Evolutionary conservation across 2,888 invertebrate genomes (phyloP).

Genomic region (Thymelicus sylvestris): DNA sequence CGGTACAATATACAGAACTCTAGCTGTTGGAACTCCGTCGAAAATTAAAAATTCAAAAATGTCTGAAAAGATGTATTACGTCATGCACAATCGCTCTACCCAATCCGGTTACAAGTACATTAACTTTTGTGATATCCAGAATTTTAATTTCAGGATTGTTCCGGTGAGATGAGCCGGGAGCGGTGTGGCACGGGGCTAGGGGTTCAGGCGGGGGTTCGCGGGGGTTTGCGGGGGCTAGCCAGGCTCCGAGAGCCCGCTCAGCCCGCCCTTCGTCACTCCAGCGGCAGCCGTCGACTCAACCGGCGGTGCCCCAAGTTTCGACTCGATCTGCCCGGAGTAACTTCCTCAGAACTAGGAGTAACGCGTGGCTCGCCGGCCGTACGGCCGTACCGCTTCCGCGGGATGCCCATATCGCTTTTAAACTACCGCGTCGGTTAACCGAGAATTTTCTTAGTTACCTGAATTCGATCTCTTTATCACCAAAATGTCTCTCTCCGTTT

Average conservation of each 20-base stretch:
- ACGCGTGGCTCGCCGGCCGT: slow-evolving; percentile 19
- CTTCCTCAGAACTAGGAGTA: slow-evolving; percentile 34
- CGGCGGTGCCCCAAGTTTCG: slow-evolving; percentile 17
- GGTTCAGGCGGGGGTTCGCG: slow-evolving; percentile 16
- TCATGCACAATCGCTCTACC: not conserved
- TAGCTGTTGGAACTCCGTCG: no score
- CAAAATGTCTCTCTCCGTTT: slow-evolving; percentile 88
- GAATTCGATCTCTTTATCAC: not conserved
- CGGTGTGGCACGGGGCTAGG: slow-evolving; percentile 1
- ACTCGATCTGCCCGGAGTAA: slow-evolving; percentile 26
- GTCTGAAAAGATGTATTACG: not conserved
- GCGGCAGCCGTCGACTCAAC: slow-evolving; percentile 30
- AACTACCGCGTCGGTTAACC: not conserved
- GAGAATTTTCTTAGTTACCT: not conserved
- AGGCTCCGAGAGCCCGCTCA: slow-evolving; percentile 42
- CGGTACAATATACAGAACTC: no score
- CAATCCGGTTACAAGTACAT: not conserved
- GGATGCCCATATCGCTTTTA: slow-evolving; percentile 13
- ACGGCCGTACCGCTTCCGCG: slow-evolving; percentile 24
- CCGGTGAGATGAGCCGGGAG: not conserved
- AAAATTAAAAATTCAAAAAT: no score
- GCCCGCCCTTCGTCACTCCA: slow-evolving; percentile 52
- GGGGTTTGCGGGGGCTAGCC: slow-evolving; percentile 25
- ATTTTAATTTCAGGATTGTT: slow-evolving; percentile 25
- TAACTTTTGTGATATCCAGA: not conserved